A percentile compares a stretch with the other conserved stretches of the same genome.
These are phyloP conservation scores for Mechanitis mazaeus DNA, from an alignment of 2,888 invertebrate genomes.

Conservation along the genomic window DNA sequence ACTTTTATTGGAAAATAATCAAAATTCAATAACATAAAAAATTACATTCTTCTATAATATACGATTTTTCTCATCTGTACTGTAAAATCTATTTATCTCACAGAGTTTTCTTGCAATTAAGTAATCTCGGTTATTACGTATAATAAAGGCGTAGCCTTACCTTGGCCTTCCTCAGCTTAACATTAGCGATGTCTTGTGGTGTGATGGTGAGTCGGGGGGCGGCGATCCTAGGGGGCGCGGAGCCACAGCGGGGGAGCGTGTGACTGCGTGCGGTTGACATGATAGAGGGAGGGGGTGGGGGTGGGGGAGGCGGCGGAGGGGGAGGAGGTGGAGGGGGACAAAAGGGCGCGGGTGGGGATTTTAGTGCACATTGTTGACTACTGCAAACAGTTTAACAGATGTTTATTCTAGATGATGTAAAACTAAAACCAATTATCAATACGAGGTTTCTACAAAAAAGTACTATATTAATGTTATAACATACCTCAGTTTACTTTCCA, in stretches of 20 bases:
- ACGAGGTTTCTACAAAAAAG: too few species aligned
- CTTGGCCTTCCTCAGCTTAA: slow-evolving; percentile 66
- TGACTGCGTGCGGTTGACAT: slow-evolving; percentile 48
- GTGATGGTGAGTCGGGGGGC: slow-evolving; percentile 62
- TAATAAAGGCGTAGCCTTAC: too few species aligned
- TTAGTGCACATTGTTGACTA: slow-evolving; percentile 36
- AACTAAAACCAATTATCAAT: too few species aligned
- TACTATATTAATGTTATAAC: not conserved
- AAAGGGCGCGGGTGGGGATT: slow-evolving; percentile 26
- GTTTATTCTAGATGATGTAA: not conserved
- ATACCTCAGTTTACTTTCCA: slow-evolving; percentile 65
- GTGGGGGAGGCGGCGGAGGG: slow-evolving; percentile 54
- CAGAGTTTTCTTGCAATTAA: too few species aligned
- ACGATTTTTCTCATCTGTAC: too few species aligned
- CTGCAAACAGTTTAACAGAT: slow-evolving; percentile 1
- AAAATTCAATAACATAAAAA: too few species aligned
- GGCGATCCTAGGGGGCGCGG: slow-evolving; percentile 57
- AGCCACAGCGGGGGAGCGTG: slow-evolving; percentile 61
- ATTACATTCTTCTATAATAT: too few species aligned
- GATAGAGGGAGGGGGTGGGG: slow-evolving; percentile 49
- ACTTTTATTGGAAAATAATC: not conserved
- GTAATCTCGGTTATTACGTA: not conserved
- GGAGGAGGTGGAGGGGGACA: slow-evolving; percentile 46
- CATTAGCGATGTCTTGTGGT: slow-evolving; percentile 68
- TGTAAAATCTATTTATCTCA: too few species aligned